Evolutionary conservation across 2,113 vertebrate genomes (phyloP).

Genomic region (Lophotis ruficrista): DNA sequence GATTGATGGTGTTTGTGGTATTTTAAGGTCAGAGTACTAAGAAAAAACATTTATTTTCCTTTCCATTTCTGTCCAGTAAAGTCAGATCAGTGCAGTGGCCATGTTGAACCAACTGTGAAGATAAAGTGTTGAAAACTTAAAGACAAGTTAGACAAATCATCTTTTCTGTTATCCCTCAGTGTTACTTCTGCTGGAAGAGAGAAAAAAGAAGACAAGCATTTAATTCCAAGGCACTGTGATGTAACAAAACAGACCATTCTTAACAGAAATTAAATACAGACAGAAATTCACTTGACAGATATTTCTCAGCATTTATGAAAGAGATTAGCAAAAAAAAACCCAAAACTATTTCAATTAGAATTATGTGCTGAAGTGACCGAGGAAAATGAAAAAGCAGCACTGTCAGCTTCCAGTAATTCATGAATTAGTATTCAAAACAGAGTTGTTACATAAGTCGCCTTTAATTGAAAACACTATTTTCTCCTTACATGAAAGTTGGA

Average conservation of each 20-base stretch:
- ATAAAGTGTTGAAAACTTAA: slow-evolving; percentile 55
- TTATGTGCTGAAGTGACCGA: slow-evolving; percentile 2
- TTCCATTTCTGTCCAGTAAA: background rate
- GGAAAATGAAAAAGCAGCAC: slow-evolving; percentile 14
- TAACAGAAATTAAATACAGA: slow-evolving; percentile 19
- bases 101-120: slow-evolving; percentile 45
- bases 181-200: background rate
- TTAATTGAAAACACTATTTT: slow-evolving; percentile 56
- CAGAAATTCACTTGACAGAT: background rate
- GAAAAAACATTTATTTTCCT: slow-evolving; percentile 60
- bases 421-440: slow-evolving; percentile 60
- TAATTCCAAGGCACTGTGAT: background rate
- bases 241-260: background rate
- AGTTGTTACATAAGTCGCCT: slow-evolving; percentile 31
- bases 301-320: slow-evolving; percentile 7
- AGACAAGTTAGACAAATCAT: slow-evolving; percentile 50
- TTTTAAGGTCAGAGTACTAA: slow-evolving; percentile 53
- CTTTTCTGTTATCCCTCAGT: background rate
- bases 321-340: background rate
- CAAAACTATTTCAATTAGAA: background rate
- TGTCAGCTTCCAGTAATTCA: slow-evolving; percentile 27
- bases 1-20: slow-evolving; percentile 49
- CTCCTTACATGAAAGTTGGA: background rate
- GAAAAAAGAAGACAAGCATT: background rate
- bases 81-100: background rate